Base-by-base conservation (phyloP, 2,888 invertebrate species). In the Arctia plantaginis region DNA sequence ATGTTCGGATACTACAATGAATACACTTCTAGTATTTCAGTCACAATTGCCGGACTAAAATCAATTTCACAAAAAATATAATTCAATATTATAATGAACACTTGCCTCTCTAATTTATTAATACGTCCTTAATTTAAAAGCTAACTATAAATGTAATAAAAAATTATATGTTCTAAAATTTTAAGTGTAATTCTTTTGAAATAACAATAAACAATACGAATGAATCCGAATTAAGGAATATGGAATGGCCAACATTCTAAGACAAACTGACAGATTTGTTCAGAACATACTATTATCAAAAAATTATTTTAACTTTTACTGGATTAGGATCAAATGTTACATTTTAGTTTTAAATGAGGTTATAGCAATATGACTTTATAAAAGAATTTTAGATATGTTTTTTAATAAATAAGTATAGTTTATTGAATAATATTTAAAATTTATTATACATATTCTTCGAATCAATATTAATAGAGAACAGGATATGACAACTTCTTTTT, bases 401-500 rank as follows among this genome's bases (percentile, higher is more conserved):
- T 30, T 20, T 6, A 68, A 51, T 47, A 33, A 23, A 47, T 47
- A 2, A 20, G 7, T 20, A 33, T 67, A 64, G 35, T n/a, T 62
- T 12, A n/a, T n/a, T 12, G 10, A 55, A n/a, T 55, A 23, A n/a
- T 1, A 51, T 20, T 8, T 10, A 3, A 55, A 15, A 27, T 30
- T 4, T 59, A 6, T 59, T 15, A 30, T 13, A 62, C 27, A 30
- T 18, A 7, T 7, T 30, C 7, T 12, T 51, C 18, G n/a, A 55
- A 69, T 39, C 55, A 27, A 39, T 27, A 39, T 77, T 68, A 74
- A 72, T 13, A 47, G 64, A 59, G n/a, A 71, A 86, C 89, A 92
- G 93, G 93, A 93, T 90, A 82, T 93, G 91, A 91, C 90, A 89
- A 83, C 87, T 87, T 81, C 84, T 82, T 73, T 82, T 75, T 76